Evolutionary conservation across 2,888 invertebrate genomes (phyloP).

Genomic region (Crossocerus cetratus): DNA sequence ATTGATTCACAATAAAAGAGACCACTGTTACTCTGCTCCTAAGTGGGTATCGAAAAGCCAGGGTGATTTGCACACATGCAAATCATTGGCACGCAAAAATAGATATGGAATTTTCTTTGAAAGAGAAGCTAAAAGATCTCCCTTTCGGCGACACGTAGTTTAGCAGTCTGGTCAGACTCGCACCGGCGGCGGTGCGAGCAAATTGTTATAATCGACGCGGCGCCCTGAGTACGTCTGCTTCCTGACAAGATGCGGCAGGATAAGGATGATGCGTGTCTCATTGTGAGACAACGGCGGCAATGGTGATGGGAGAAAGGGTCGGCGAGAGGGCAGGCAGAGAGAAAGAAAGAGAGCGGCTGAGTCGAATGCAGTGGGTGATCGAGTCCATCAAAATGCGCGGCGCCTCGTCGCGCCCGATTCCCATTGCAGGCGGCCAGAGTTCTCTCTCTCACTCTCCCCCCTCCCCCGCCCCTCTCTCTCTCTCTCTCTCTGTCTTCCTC

Average conservation of each 20-base stretch:
- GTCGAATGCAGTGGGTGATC: constrained; percentile 41
- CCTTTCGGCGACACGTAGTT: constrained; percentile 10
- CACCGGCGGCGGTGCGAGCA: constrained; percentile 54
- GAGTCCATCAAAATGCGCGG: constrained; percentile 62
- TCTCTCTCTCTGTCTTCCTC: not conserved
- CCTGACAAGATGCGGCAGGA: constrained; percentile 78
- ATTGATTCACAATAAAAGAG: too few relatives aligned
- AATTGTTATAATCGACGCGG: constrained; percentile 68
- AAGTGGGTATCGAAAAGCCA: not conserved
- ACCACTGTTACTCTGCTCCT: too few relatives aligned
- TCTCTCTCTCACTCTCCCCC: too few relatives aligned
- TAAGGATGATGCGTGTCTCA: constrained; percentile 73
- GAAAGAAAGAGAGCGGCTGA: not conserved
- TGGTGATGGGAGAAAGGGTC: not conserved
- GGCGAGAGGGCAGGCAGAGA: constrained; percentile 2
- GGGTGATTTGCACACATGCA: not conserved
- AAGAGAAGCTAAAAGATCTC: not conserved
- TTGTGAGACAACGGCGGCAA: constrained; percentile 54
- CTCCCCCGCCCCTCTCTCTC: too few relatives aligned
- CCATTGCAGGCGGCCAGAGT: constrained; percentile 36
- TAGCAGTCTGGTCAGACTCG: constrained; percentile 51
- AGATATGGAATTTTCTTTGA: not conserved
- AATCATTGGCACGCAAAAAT: not conserved
- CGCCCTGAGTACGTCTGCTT: constrained; percentile 69
- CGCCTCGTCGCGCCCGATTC: constrained; percentile 51